Evolutionary conservation across 1,140 invertebrate genomes (phyloP).

Genomic region (Drosophila asahinai): DNA sequence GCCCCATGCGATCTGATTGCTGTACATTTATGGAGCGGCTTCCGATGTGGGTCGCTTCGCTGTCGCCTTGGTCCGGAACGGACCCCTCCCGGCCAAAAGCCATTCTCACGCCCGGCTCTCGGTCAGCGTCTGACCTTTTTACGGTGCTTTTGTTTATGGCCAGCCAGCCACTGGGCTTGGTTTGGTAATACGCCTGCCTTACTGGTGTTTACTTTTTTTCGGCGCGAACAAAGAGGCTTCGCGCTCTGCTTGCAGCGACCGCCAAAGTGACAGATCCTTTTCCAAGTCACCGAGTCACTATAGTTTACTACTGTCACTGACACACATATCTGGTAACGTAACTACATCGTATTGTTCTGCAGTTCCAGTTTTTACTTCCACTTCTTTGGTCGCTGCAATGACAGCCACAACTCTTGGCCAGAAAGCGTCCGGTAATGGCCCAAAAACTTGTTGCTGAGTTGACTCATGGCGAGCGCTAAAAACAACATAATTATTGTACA

Average conservation of each 20-base stretch:
- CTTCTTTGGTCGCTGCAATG: slow-evolving; percentile 53
- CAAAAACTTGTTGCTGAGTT: slow-evolving; percentile 61
- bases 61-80: slow-evolving; percentile 30
- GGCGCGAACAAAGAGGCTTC: slow-evolving; percentile 29
- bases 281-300: slow-evolving; percentile 25
- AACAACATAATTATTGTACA: slow-evolving; percentile 71
- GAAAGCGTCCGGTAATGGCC: slow-evolving; percentile 46
- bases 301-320: slow-evolving; percentile 64
- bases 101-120: slow-evolving; percentile 70
- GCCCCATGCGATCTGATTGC: slow-evolving; percentile 26
- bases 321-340: slow-evolving; percentile 74
- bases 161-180: slow-evolving; percentile 27
- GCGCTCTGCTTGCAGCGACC: slow-evolving; percentile 65
- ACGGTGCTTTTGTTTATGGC: slow-evolving; percentile 55
- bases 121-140: slow-evolving; percentile 63
- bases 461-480: slow-evolving; percentile 68
- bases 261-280: slow-evolving; percentile 62
- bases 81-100: slow-evolving; percentile 13
- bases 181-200: slow-evolving; percentile 60
- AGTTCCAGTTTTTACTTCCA: slow-evolving; percentile 32
- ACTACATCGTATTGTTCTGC: slow-evolving; percentile 36
- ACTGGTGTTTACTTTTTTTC: slow-evolving; percentile 39
- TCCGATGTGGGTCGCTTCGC: slow-evolving; percentile 42
- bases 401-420: slow-evolving; percentile 43
- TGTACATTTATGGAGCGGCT: slow-evolving; percentile 68